Evolutionary conservation across 2,113 vertebrate genomes (phyloP).

Genomic region (Alexandromys fortis): DNA sequence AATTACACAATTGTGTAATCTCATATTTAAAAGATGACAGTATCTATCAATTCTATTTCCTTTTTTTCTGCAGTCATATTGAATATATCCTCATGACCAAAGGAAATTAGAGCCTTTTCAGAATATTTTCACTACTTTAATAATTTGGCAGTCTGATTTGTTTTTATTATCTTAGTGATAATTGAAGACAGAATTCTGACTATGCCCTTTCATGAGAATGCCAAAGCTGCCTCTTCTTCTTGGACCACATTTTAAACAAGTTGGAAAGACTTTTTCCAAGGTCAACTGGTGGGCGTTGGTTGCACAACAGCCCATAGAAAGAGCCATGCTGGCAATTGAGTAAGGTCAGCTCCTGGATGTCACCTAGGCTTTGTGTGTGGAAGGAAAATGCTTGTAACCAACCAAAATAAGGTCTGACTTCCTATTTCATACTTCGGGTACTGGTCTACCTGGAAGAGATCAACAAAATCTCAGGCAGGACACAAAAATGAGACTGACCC

Average conservation of each 20-base stretch:
- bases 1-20: constrained; percentile 31
- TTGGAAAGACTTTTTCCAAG: neutral
- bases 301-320: neutral
- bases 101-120: constrained; percentile 8
- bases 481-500: neutral
- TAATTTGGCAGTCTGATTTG: constrained; percentile 2
- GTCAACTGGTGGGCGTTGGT: neutral
- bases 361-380: neutral
- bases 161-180: constrained; percentile 38
- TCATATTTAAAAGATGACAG: constrained; percentile 61
- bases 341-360: neutral
- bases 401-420: neutral
- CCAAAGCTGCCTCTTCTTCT: neutral
- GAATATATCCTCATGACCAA: constrained; percentile 32
- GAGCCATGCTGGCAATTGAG: neutral
- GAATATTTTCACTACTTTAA: constrained; percentile 36
- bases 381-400: neutral
- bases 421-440: neutral
- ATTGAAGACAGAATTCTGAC: constrained; percentile 60
- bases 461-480: neutral
- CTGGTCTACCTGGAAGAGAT: neutral
- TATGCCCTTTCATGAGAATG: constrained; percentile 13
- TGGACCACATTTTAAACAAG: neutral
- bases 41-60: neutral
- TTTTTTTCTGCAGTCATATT: constrained; percentile 14